Percentiles rank a stretch among this genome's conserved stretches.
These are phyloP conservation scores for Myotis vivesi DNA, from an alignment of 2,797 vertebrate species.

Conservation along the genomic window DNA sequence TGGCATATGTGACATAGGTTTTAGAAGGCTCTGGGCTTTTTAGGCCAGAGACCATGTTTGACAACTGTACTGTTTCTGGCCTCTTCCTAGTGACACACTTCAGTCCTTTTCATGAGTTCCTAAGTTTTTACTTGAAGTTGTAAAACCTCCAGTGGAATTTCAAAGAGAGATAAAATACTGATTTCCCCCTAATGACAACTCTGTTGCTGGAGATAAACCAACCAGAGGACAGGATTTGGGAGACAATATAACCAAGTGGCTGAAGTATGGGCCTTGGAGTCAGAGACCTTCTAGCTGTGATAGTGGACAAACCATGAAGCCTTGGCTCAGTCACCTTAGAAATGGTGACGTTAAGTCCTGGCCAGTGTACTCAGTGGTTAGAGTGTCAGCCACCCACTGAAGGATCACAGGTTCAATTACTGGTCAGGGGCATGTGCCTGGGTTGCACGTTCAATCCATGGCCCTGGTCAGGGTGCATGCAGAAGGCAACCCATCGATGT, in stretches of 20 bases:
- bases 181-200: not conserved
- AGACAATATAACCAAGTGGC: not conserved
- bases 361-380: no score
- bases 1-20: not conserved
- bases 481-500: no score
- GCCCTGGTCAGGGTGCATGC: no score
- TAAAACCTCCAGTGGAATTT: slow-evolving; percentile 21
- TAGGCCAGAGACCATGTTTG: not conserved
- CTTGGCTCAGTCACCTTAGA: slow-evolving; percentile 1
- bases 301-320: not conserved
- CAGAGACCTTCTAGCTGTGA: not conserved
- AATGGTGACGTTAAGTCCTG: not conserved
- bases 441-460: no score
- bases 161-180: not conserved
- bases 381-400: no score
- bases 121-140: not conserved
- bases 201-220: not conserved
- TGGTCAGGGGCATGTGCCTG: no score
- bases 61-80: not conserved
- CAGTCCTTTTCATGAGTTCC: not conserved
- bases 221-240: not conserved
- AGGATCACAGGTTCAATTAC: no score
- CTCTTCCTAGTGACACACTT: not conserved
- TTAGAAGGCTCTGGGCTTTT: not conserved
- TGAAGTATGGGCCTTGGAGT: not conserved